Evolutionary conservation across 2,797 vertebrate species (phyloP), one percentile per base, ranked within the genome.

Genomic region (Rhinogobio ventralis): DNA sequence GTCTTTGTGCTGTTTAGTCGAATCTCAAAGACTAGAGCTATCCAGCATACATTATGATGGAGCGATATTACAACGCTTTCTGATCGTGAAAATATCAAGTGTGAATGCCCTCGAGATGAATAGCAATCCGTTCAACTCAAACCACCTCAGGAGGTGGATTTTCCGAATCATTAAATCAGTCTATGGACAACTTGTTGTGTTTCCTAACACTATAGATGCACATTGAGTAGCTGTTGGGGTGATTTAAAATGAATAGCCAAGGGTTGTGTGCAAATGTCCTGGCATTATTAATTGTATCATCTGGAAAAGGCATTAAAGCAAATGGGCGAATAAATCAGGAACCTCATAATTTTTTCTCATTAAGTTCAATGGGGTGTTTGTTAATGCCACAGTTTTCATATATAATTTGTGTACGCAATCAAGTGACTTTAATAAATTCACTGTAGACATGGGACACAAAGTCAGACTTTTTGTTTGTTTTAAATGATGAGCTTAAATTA

Each of bases 201-300:
- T 64, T 66, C 19, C 10, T 45, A 42, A 81, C n/a, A 39, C 17
- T 57, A 68, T 68, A 71, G 36, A 57, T 57, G n/a, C 11, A 4
- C 46, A n/a, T 23, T 42, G 14, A 57, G 67, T 57, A 57, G n/a
- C 67, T 81, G 51, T 30, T 39, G 15, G 23, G 10, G 9, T 55
- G 49, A 81, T 71, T 15, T 55, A 45, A 86, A 86, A 85, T 82
- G 11, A 85, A 81, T 53, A 82, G 84, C 78, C 74, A 30, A 33
- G 17, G 82, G 42, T 76, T 80, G 30, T 46, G 75, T 71, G 42
- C 42, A 86, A 84, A 82, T 82, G 81, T 83, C 46, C 60, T 36
- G 57, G 69, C 79, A 71, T 55, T 57, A 85, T 71, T 76, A 80
- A 79, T 84, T 78, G 45, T 71, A 30, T 36, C 5, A 20, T 17